These are phyloP conservation scores for Philaethria dido DNA, from an alignment of 2,888 invertebrate genomes.

Conservation along the genomic window DNA sequence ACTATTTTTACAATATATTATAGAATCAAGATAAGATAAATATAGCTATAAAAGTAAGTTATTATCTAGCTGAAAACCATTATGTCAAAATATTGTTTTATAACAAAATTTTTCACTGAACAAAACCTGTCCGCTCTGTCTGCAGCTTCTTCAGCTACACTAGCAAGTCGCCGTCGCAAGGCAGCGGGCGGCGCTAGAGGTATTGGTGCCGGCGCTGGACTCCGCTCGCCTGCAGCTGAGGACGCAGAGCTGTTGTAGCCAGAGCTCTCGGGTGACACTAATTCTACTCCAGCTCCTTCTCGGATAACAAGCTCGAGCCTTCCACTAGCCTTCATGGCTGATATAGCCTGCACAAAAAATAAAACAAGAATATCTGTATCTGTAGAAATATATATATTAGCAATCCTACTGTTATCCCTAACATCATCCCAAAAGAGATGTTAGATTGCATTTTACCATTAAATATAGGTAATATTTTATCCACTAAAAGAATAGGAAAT, in stretches of 20 bases:
- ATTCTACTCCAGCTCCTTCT: conserved; percentile 90
- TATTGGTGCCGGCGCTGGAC: conserved; percentile 80
- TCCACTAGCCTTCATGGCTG: conserved; percentile 90
- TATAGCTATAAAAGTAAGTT: too few species aligned
- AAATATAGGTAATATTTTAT: neutral
- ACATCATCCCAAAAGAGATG: too few species aligned
- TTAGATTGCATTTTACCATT: neutral
- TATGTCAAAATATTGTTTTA: neutral
- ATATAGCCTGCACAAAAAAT: conserved; percentile 85
- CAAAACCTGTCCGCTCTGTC: conserved; percentile 83
- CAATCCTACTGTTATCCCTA: too few species aligned
- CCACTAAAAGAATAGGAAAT: neutral
- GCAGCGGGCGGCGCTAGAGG: conserved; percentile 84
- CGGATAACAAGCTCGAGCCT: conserved; percentile 90
- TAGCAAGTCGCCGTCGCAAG: conserved; percentile 86
- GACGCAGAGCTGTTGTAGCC: conserved; percentile 94
- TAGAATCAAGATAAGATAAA: neutral
- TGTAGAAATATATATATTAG: too few species aligned
- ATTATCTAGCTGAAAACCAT: too few species aligned
- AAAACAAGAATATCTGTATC: too few species aligned
- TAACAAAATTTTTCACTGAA: neutral
- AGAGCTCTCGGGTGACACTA: conserved; percentile 92
- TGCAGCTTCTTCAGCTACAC: conserved; percentile 88
- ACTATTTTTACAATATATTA: neutral
- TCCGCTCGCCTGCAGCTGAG: conserved; percentile 89